phyloP scores from a whole-genome alignment of 23 tunicate genomes.

The Phallusia fumigata region DNA sequence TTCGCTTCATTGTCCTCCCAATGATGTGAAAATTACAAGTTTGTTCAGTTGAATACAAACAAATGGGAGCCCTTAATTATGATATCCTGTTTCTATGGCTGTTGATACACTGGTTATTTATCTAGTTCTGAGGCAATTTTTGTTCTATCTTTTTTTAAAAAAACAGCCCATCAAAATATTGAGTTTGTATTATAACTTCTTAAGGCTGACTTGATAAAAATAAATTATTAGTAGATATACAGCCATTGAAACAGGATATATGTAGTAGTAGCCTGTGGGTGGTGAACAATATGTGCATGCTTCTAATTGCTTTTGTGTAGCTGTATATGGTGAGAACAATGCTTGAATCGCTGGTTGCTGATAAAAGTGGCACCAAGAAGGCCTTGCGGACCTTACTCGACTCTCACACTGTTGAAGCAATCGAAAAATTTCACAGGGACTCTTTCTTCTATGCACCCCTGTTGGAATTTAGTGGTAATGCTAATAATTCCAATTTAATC shows the following conservation, averaged over 20 bases:
- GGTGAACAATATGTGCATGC: background rate
- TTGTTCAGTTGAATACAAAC: background rate
- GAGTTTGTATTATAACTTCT: too few relatives aligned
- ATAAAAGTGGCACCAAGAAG: slow-evolving; percentile 89
- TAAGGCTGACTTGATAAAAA: too few relatives aligned
- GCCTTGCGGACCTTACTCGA: slow-evolving; percentile 64
- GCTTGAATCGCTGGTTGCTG: slow-evolving; percentile 96
- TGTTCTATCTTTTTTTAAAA: too few relatives aligned
- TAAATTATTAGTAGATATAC: too few relatives aligned
- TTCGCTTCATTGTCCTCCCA: background rate
- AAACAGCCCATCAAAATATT: too few relatives aligned
- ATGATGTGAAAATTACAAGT: background rate
- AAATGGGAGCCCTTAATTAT: background rate
- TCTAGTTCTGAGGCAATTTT: too few relatives aligned
- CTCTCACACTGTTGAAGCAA: slow-evolving; percentile 73
- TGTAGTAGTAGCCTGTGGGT: background rate
- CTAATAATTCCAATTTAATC: background rate
- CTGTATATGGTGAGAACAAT: slow-evolving; percentile 96
- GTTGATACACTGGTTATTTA: background rate
- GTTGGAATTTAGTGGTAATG: slow-evolving; percentile 72
- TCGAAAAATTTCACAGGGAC: slow-evolving; percentile 89
- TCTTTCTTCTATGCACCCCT: slow-evolving; percentile 86
- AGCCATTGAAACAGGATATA: too few relatives aligned
- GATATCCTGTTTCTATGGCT: background rate
- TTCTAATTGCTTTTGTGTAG: slow-evolving; percentile 16